These are phyloP conservation scores for Heliocidaris tuberculata DNA, from an alignment of 35 echinoderm and acorn worm species.

Conservation along the genomic window DNA sequence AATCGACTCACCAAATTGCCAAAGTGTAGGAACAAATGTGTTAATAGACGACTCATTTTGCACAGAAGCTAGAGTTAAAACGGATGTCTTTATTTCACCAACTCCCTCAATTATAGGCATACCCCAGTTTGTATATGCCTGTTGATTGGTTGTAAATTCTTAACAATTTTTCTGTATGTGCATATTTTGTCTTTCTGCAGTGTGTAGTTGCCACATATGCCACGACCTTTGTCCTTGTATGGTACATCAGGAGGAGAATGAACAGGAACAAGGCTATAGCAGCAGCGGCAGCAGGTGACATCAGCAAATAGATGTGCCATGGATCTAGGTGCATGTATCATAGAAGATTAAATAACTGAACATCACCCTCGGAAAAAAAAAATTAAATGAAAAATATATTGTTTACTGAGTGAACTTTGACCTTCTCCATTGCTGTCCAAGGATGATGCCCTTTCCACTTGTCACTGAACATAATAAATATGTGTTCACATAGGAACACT, in stretches of 20 bases:
- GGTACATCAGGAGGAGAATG: conserved; percentile 67
- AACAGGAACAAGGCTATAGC: conserved; percentile 77
- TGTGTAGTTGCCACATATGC: conserved; percentile 89
- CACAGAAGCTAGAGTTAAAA: no score
- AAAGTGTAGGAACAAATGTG: no score
- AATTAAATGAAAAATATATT: neutral
- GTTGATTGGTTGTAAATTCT: no score
- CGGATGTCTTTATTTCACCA: no score
- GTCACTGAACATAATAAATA: neutral
- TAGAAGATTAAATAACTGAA: neutral
- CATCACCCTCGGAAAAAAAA: neutral
- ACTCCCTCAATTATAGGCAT: no score
- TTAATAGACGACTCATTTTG: no score
- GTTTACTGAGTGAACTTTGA: neutral
- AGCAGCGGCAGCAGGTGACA: conserved; percentile 41
- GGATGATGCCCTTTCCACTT: neutral
- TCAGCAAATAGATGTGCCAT: conserved; percentile 15
- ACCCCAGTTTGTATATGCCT: no score
- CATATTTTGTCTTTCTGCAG: conserved; percentile 60
- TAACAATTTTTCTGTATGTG: no score
- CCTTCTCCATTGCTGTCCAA: neutral
- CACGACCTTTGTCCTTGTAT: conserved; percentile 71
- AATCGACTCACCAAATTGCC: no score
- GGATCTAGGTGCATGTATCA: conserved; percentile 20
- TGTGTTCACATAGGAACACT: neutral